phyloP scores from a whole-genome alignment of 2,888 invertebrate genomes.

The Noctuana brunneofusca region DNA sequence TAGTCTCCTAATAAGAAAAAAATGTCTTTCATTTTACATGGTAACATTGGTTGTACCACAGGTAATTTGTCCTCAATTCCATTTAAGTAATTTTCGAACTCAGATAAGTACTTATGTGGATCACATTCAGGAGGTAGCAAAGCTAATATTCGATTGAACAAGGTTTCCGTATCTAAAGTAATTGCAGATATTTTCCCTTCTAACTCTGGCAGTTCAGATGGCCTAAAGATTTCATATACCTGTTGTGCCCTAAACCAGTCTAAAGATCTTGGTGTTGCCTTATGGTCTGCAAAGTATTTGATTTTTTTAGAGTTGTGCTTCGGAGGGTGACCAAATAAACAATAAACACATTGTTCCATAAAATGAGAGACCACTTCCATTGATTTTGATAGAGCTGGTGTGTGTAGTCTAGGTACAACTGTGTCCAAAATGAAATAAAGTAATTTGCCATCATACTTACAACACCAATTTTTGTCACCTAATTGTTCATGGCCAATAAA shows the following conservation, averaged over 20 bases:
- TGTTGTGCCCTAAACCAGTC: constrained; percentile 90
- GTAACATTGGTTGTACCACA: constrained; percentile 74
- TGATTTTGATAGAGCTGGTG: constrained; percentile 84
- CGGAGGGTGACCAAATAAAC: constrained; percentile 88
- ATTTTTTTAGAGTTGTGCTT: constrained; percentile 49
- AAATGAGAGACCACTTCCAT: constrained; percentile 88
- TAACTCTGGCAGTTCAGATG: constrained; percentile 90
- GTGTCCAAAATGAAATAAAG: constrained; percentile 90
- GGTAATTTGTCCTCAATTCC: constrained; percentile 83
- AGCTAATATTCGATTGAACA: constrained; percentile 87
- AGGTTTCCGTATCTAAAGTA: constrained; percentile 90
- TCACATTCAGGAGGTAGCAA: constrained; percentile 87
- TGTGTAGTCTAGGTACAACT: constrained; percentile 86
- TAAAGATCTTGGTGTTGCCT: constrained; percentile 85
- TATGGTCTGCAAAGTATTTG: constrained; percentile 88
- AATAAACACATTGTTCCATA: constrained; percentile 92
- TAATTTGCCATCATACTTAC: constrained; percentile 89
- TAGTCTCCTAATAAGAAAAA: constrained; percentile 97
- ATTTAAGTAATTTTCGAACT: constrained; percentile 86
- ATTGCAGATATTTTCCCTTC: constrained; percentile 90
- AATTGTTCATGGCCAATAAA: constrained; percentile 93
- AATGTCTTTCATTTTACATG: constrained; percentile 86
- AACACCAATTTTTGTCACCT: constrained; percentile 90
- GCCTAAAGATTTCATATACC: constrained; percentile 91
- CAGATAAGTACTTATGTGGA: constrained; percentile 84